A percentile compares a stretch with the other conserved stretches of the same genome.
These are phyloP conservation scores for Pyxicephalus adspersus DNA, from an alignment of 2,113 vertebrate genomes.

Conservation along the genomic window DNA sequence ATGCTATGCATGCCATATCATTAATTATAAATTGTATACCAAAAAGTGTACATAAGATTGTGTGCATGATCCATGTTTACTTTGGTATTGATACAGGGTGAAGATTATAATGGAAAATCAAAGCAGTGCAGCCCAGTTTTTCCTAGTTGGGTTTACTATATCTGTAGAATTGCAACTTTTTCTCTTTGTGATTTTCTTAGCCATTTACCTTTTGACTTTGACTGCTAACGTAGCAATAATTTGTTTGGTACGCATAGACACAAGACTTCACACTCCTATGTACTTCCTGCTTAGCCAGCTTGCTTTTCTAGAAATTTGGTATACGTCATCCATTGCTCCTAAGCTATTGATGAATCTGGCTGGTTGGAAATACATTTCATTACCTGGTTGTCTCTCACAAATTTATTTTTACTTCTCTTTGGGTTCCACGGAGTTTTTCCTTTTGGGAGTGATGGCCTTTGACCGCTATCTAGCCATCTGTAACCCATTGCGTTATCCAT, in stretches of 20 bases:
- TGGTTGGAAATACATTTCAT: slow-evolving; percentile 51
- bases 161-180: slow-evolving; percentile 39
- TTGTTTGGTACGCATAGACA: slow-evolving; percentile 48
- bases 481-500: slow-evolving; percentile 43
- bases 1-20: too few species aligned
- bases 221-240: slow-evolving; percentile 57
- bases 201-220: slow-evolving; percentile 44
- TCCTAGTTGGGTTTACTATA: slow-evolving; percentile 45
- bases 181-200: slow-evolving; percentile 45
- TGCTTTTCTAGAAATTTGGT: slow-evolving; percentile 54
- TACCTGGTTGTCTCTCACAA: slow-evolving; percentile 42
- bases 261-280: slow-evolving; percentile 56
- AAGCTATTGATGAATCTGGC: slow-evolving; percentile 58
- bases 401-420: slow-evolving; percentile 59
- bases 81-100: slow-evolving; percentile 14
- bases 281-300: slow-evolving; percentile 61
- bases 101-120: slow-evolving; percentile 49
- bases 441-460: slow-evolving; percentile 55
- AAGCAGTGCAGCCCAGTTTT: slow-evolving; percentile 43
- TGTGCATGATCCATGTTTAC: background rate
- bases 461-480: slow-evolving; percentile 51
- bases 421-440: slow-evolving; percentile 59
- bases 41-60: too few species aligned
- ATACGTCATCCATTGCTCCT: slow-evolving; percentile 45
- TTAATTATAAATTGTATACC: too few species aligned